Evolutionary conservation across 2,888 invertebrate species (phyloP).

Genomic region (Notocelia uddmanniana): DNA sequence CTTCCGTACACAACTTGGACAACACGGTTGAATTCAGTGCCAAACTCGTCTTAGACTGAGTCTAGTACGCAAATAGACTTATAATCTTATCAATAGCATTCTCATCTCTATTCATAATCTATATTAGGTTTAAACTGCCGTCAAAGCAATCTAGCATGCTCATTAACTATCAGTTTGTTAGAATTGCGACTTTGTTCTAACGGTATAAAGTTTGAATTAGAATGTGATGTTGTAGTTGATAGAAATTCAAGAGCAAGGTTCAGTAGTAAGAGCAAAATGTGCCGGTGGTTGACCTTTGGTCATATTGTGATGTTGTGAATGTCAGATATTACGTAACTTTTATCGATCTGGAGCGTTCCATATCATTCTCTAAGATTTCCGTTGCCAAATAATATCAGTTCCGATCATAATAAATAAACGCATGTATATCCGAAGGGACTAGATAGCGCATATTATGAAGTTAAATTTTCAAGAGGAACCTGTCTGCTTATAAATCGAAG

Average conservation of each 20-base stretch:
- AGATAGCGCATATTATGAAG: neutral
- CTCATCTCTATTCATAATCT: neutral
- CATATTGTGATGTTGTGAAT: neutral
- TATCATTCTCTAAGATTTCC: neutral
- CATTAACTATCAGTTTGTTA: neutral
- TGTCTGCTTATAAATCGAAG: too few relatives aligned
- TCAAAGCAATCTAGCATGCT: neutral
- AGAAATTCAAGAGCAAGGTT: conserved; percentile 1
- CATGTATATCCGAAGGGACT: neutral
- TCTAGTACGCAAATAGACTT: conserved; percentile 18
- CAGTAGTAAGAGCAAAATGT: neutral
- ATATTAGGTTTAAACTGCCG: neutral
- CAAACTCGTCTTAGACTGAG: conserved; percentile 16
- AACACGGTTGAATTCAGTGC: neutral
- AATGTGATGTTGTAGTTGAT: neutral
- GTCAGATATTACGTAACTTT: neutral
- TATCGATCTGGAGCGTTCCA: neutral
- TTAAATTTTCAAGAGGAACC: too few relatives aligned
- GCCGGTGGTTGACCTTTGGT: conserved; percentile 9
- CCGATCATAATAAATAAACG: neutral
- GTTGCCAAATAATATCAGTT: too few relatives aligned
- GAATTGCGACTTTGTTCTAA: neutral
- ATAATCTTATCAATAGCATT: neutral
- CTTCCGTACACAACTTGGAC: conserved; percentile 26
- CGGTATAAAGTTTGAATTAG: neutral